These are phyloP conservation scores for Aurelia sp. DNA, from an alignment of 30 jellyfish, hydroid and myxozoan species.

Conservation along the genomic window DNA sequence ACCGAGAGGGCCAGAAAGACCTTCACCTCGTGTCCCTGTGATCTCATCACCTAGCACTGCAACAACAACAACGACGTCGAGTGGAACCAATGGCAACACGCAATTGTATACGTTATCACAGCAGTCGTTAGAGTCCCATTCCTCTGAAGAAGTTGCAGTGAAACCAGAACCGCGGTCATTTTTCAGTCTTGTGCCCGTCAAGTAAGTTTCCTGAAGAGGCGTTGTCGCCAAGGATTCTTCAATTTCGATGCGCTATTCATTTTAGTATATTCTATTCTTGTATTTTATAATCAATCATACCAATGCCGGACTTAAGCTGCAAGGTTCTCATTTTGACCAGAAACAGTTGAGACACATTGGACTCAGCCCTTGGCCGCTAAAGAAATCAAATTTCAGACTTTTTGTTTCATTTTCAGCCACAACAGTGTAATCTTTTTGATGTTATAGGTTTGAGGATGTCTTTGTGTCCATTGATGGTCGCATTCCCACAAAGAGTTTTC, in stretches of 20 bases:
- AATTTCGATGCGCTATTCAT: too few species aligned
- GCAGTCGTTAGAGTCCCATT: slow-evolving; percentile 78
- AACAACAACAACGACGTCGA: slow-evolving; percentile 51
- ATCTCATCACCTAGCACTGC: slow-evolving; percentile 68
- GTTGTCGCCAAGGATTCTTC: too few species aligned
- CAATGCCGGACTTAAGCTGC: too few species aligned
- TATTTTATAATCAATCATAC: too few species aligned
- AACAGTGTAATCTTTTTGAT: background rate
- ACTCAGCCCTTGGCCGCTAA: too few species aligned
- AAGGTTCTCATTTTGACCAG: too few species aligned
- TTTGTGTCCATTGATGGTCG: slow-evolving; percentile 67
- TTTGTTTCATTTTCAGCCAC: too few species aligned
- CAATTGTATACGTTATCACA: slow-evolving; percentile 57
- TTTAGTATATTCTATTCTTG: too few species aligned
- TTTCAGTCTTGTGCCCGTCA: slow-evolving; percentile 82
- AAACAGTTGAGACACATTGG: too few species aligned
- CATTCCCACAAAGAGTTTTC: slow-evolving; percentile 69
- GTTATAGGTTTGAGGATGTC: slow-evolving; percentile 83
- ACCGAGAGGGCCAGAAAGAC: background rate
- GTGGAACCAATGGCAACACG: slow-evolving; percentile 30
- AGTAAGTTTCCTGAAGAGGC: slow-evolving; percentile 35
- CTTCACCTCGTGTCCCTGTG: background rate
- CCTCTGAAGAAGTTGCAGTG: slow-evolving; percentile 56
- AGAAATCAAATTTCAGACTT: too few species aligned
- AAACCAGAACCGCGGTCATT: slow-evolving; percentile 69